Conservation (phyloP, 2,888 invertebrate genomes). For the Oscheius sp. region DNA sequence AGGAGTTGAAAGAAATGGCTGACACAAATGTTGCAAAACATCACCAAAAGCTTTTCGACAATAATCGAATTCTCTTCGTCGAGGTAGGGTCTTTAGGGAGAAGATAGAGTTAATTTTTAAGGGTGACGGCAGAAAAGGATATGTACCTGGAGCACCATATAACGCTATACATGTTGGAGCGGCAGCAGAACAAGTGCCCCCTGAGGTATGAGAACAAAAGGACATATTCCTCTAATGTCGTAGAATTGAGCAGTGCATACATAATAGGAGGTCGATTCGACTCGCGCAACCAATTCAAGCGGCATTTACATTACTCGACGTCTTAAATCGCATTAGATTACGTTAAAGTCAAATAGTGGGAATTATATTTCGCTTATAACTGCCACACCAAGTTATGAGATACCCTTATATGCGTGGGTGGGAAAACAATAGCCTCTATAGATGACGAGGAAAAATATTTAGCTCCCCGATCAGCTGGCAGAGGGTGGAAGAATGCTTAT, state of each 20-base stretch:
- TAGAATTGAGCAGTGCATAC: constrained; percentile 16
- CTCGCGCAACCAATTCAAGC: constrained; percentile 24
- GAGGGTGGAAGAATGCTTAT: constrained; percentile 85
- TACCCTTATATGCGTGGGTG: constrained; percentile 11
- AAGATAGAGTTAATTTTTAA: constrained; percentile 14
- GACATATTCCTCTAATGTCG: not conserved
- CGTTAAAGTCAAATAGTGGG: too few species aligned
- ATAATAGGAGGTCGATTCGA: constrained; percentile 20
- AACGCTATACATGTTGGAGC: constrained; percentile 83
- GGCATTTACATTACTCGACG: not conserved
- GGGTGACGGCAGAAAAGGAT: constrained; percentile 89
- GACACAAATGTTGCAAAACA: constrained; percentile 81
- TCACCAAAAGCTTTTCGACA: constrained; percentile 79
- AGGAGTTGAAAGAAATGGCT: constrained; percentile 82
- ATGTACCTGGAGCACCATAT: constrained; percentile 81
- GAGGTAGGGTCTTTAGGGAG: constrained; percentile 34
- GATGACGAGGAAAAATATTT: constrained; percentile 39
- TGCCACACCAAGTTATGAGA: too few species aligned
- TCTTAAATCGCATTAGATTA: constrained; percentile 7
- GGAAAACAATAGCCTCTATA: constrained; percentile 1
- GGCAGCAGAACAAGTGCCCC: constrained; percentile 71
- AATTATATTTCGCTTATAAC: too few species aligned
- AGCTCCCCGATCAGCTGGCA: constrained; percentile 87
- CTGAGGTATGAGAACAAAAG: constrained; percentile 68
- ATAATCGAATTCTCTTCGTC: constrained; percentile 75